phyloP scores from a whole-genome alignment of 2,797 vertebrate genomes.

The Urophycis tenuis region DNA sequence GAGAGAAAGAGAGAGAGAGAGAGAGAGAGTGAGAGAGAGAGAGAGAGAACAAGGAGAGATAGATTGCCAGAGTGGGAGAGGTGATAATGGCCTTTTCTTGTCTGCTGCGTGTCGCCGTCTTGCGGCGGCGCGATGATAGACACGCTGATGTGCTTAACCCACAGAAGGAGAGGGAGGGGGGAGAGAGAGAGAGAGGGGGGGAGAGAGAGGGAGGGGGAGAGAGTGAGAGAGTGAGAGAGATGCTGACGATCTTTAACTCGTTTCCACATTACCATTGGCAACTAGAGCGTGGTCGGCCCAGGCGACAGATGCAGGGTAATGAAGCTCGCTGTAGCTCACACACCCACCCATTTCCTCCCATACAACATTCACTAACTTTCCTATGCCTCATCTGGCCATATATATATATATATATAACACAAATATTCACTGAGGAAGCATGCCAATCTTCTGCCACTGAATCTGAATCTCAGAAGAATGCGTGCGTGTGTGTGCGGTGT shows the following conservation, averaged over 20 bases:
- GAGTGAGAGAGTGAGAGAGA: conserved; percentile 19
- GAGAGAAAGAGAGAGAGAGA: neutral
- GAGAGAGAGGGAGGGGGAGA: neutral
- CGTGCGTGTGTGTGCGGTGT: neutral
- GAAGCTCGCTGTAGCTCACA: conserved; percentile 58
- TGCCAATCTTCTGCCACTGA: neutral
- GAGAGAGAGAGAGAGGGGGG: conserved; percentile 12
- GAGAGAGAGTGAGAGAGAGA: neutral
- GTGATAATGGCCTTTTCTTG: conserved; percentile 76
- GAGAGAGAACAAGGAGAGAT: neutral
- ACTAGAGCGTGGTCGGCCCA: conserved; percentile 42
- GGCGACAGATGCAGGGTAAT: conserved; percentile 67
- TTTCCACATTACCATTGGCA: conserved; percentile 53
- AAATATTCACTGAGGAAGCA: neutral
- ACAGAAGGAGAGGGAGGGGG: conserved; percentile 19
- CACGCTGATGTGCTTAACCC: conserved; percentile 64
- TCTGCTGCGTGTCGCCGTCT: conserved; percentile 53
- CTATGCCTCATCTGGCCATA: conserved; percentile 2
- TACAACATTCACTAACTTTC: conserved; percentile 30
- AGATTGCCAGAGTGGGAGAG: conserved; percentile 34
- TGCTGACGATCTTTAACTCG: conserved; percentile 62
- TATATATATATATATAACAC: conserved; percentile 5
- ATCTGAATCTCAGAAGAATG: neutral
- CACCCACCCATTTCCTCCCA: conserved; percentile 31
- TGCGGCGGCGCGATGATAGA: conserved; percentile 60